Evolutionary conservation across 2,888 invertebrate species (phyloP).

Genomic region (Leptarthrus brevirostris): DNA sequence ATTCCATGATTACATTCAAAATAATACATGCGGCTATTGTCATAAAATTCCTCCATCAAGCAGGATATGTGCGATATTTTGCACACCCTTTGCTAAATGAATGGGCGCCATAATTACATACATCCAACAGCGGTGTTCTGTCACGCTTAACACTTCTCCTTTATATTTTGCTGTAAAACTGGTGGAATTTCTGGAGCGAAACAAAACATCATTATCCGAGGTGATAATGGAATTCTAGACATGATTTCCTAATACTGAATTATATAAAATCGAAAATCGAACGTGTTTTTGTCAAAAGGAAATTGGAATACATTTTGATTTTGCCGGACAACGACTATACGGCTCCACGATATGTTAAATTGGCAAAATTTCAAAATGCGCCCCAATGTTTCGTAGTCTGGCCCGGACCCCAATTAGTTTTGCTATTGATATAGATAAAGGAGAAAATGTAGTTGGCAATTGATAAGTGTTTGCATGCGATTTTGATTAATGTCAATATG

Average conservation of each 20-base stretch:
- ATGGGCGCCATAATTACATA: neutral
- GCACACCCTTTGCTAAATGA: neutral
- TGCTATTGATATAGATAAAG: slow-evolving; percentile 13
- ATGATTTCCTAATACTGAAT: slow-evolving; percentile 40
- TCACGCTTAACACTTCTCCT: neutral
- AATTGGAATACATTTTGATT: slow-evolving; percentile 32
- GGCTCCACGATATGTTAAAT: slow-evolving; percentile 6
- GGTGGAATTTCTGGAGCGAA: neutral
- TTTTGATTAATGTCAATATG: slow-evolving; percentile 45
- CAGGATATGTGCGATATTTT: neutral
- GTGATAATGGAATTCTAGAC: slow-evolving; percentile 42
- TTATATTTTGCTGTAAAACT: neutral
- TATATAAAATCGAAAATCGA: slow-evolving; percentile 39
- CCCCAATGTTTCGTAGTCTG: neutral
- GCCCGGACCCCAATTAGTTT: slow-evolving; percentile 13
- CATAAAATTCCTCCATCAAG: neutral
- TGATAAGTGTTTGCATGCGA: slow-evolving; percentile 46
- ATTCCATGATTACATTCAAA: neutral
- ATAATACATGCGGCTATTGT: neutral
- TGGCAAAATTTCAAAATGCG: neutral
- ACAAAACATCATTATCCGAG: slow-evolving; percentile 29
- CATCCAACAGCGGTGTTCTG: neutral
- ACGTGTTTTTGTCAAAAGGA: slow-evolving; percentile 42
- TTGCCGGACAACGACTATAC: neutral
- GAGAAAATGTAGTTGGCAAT: slow-evolving; percentile 24